A percentile compares a stretch with the other conserved stretches of the same genome.
phyloP scores from a whole-genome alignment of 2,113 vertebrate species.

The Ginglymostoma cirratum region DNA sequence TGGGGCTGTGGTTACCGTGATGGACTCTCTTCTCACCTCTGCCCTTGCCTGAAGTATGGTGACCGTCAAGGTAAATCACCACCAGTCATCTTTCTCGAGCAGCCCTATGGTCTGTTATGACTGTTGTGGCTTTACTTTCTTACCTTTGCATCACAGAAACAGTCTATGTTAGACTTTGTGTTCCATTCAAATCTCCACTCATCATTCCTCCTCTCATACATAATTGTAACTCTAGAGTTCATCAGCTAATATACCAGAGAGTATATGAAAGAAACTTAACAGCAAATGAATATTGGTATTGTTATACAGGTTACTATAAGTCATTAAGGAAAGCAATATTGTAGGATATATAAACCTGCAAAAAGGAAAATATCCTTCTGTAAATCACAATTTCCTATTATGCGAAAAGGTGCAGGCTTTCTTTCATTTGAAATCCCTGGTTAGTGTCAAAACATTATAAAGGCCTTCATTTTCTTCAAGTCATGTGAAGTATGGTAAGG shows the following conservation, averaged over 20 bases:
- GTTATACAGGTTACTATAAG: neutral
- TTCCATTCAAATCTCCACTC: no score
- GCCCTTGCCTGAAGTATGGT: no score
- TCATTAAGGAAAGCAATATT: neutral
- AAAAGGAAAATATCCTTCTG: neutral
- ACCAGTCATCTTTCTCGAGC: no score
- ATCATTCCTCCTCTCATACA: no score
- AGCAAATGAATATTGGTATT: neutral
- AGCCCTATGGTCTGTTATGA: no score
- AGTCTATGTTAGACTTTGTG: no score
- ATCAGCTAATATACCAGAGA: neutral
- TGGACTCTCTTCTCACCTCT: no score
- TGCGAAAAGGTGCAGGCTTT: neutral
- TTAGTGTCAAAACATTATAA: neutral
- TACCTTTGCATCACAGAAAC: no score
- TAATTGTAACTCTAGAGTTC: no score
- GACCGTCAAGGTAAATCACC: no score
- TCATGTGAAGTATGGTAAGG: neutral
- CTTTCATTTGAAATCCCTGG: slow-evolving; percentile 1
- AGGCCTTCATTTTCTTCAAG: neutral
- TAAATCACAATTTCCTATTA: neutral
- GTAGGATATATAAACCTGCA: neutral
- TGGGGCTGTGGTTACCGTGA: no score
- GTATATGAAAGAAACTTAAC: neutral
- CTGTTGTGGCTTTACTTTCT: no score